These are phyloP conservation scores for Eubasilissa regina DNA, from an alignment of 1,140 invertebrate species.

Conservation along the genomic window DNA sequence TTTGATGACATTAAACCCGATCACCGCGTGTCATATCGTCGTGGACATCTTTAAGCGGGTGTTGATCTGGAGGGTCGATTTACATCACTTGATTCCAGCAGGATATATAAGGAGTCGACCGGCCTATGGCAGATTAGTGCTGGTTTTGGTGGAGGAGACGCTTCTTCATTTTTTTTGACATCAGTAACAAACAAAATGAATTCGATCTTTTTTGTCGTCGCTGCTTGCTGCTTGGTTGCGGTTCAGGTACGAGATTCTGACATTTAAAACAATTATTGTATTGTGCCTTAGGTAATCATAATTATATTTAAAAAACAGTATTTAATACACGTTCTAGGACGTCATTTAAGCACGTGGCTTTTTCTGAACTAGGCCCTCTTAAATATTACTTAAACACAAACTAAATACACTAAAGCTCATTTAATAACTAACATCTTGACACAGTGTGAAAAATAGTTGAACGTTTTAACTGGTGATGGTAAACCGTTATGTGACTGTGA, in stretches of 20 bases:
- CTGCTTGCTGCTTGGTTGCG: slow-evolving; percentile 3
- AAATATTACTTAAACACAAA: too few species aligned
- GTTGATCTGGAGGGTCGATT: slow-evolving; percentile 10
- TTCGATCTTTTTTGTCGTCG: slow-evolving; percentile 3
- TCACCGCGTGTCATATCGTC: not conserved
- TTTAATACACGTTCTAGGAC: too few species aligned
- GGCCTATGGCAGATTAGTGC: not conserved
- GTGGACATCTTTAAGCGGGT: not conserved
- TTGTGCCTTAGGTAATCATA: too few species aligned
- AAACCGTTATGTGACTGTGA: too few species aligned
- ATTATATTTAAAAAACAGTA: too few species aligned
- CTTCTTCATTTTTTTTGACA: not conserved
- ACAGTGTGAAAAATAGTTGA: too few species aligned
- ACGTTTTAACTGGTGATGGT: too few species aligned
- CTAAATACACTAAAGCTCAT: too few species aligned
- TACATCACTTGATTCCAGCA: slow-evolving; percentile 13
- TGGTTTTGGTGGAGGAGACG: not conserved
- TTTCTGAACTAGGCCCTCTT: too few species aligned
- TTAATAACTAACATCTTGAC: too few species aligned
- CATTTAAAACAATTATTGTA: too few species aligned
- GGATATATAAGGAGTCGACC: slow-evolving; percentile 12
- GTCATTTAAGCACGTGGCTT: too few species aligned
- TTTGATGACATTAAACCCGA: slow-evolving; percentile 8
- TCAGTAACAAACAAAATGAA: not conserved
- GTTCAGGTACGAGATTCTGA: slow-evolving; percentile 1